Conservation (phyloP, 2,113 vertebrate genomes). For the Kobus ellipsiprymnus region DNA sequence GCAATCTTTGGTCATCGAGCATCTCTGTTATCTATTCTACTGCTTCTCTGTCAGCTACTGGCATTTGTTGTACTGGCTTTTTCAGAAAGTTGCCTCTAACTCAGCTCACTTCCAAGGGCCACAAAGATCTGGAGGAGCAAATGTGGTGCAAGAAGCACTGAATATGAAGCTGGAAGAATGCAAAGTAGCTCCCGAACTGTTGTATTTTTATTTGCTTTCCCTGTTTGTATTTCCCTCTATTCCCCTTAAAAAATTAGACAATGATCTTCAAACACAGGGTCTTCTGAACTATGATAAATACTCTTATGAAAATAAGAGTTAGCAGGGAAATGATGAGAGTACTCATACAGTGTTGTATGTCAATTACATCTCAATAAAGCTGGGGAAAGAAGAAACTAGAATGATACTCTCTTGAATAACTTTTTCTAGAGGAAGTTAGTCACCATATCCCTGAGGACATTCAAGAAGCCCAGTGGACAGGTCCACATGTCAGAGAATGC, state of each 20-base stretch:
- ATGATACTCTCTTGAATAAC: not conserved
- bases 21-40: not conserved
- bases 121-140: not conserved
- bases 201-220: not conserved
- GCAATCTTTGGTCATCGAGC: not conserved
- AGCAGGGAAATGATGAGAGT: not conserved
- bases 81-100: not conserved
- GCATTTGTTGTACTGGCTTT: not conserved
- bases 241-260: not conserved
- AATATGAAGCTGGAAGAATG: not conserved
- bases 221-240: not conserved
- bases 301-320: not conserved
- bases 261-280: not conserved
- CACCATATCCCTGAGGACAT: not conserved
- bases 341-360: not conserved
- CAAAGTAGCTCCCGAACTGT: not conserved
- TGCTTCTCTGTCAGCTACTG: not conserved
- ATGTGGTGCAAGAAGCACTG: not conserved
- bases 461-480: not conserved
- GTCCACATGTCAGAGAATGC: not conserved
- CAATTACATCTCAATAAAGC: not conserved
- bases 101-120: not conserved
- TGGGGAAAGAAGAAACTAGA: not conserved
- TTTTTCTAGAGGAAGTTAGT: not conserved
- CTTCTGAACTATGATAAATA: not conserved